These are phyloP conservation scores for Pyrrhosoma nymphula DNA, from an alignment of 2,888 invertebrate genomes.

Conservation along the genomic window DNA sequence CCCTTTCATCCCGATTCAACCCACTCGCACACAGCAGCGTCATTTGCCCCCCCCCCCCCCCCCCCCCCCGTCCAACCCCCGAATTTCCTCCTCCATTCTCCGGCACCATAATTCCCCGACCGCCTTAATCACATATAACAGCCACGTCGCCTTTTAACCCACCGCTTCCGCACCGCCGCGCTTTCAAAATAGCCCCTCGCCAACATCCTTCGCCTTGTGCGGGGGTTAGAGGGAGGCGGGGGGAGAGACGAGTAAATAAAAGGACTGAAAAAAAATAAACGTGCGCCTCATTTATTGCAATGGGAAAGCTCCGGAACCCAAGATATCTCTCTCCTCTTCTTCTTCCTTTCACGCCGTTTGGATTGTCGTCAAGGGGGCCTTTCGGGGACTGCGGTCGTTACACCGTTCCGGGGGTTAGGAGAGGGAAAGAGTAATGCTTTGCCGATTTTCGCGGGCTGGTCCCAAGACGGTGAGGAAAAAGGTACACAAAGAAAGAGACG, in stretches of 20 bases:
- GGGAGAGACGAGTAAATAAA: background rate
- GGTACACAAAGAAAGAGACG: background rate
- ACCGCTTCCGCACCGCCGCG: background rate
- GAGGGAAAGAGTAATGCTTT: background rate
- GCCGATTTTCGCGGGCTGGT: background rate
- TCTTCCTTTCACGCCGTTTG: background rate
- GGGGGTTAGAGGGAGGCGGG: background rate
- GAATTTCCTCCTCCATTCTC: background rate
- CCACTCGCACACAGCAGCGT: background rate
- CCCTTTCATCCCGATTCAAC: background rate
- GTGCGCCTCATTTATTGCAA: background rate
- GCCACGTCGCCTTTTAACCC: background rate
- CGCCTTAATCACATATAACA: constrained; percentile 16
- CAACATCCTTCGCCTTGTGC: background rate
- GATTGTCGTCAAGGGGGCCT: background rate
- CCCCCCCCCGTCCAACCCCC: background rate
- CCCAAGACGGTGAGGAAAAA: background rate
- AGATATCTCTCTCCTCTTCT: background rate
- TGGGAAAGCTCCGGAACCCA: background rate
- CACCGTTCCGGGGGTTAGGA: background rate
- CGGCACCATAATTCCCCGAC: background rate
- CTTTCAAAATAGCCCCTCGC: constrained; percentile 8
- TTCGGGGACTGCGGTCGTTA: background rate
- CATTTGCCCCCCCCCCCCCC: background rate
- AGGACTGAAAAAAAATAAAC: background rate